These are phyloP conservation scores for Drosophila sp. DNA, from an alignment of 1,140 invertebrate genomes.

Conservation along the genomic window DNA sequence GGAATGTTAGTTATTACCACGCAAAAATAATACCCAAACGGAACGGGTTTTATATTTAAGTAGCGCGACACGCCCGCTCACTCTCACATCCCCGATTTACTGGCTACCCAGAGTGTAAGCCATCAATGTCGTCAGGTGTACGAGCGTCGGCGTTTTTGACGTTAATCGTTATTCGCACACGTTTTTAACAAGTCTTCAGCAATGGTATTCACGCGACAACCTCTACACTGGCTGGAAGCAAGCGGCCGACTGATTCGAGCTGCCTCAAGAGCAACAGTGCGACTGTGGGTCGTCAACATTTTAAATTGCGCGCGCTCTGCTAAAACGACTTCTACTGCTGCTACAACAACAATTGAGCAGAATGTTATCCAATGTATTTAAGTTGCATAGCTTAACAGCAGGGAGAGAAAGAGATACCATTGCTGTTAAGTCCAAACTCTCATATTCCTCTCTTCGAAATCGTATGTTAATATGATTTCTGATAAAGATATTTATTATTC, in stretches of 20 bases:
- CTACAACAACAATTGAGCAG: slow-evolving; percentile 4
- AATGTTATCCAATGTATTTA: slow-evolving; percentile 17
- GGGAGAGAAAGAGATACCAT: background rate
- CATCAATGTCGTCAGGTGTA: slow-evolving; percentile 47
- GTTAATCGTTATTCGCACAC: slow-evolving; percentile 55
- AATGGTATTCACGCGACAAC: slow-evolving; percentile 57
- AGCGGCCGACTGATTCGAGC: slow-evolving; percentile 60
- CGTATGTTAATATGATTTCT: background rate
- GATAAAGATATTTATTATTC: slow-evolving; percentile 1
- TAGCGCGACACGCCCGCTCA: slow-evolving; percentile 33
- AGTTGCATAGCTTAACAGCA: slow-evolving; percentile 8
- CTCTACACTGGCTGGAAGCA: slow-evolving; percentile 53
- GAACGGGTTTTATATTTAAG: slow-evolving; percentile 43
- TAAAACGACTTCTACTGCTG: background rate
- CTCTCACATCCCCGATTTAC: slow-evolving; percentile 28
- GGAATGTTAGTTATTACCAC: slow-evolving; percentile 47
- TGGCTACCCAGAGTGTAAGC: slow-evolving; percentile 44
- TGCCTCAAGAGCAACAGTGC: slow-evolving; percentile 5
- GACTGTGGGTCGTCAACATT: slow-evolving; percentile 26
- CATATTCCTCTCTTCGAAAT: slow-evolving; percentile 18
- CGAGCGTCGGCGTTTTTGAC: slow-evolving; percentile 53
- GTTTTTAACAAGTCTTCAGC: slow-evolving; percentile 48
- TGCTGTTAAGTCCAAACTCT: slow-evolving; percentile 20
- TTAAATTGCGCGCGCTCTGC: slow-evolving; percentile 41
- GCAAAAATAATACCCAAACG: slow-evolving; percentile 26